Base-by-base conservation (phyloP, 2,113 vertebrate genomes). In the Bambusicola thoracicus region DNA sequence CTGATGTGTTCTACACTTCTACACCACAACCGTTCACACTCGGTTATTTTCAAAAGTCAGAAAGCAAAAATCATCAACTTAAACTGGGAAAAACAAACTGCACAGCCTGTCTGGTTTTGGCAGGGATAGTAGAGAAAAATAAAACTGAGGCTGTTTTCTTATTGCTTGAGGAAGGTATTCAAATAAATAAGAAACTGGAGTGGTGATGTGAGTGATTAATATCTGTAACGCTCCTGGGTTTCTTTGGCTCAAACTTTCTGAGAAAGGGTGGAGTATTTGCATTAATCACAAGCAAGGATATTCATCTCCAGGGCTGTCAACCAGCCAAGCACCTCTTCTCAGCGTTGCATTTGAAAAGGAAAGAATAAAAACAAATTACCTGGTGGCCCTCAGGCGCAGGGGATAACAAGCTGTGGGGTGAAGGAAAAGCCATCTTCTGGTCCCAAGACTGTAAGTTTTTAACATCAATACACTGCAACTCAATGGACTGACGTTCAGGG, bases 161-260 rank as follows among this genome's bases (percentile, higher is more conserved):
- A 34, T 58, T 91, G 48, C 85, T 58, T 61, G 48, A 69, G 68
- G 87, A 55, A 90, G 46, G 11, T 81, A 36, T 70, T 92, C 70
- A 96, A 83, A 65, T 89, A 91, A 94, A 79, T 87, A 70, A 92
- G 81, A 87, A 89, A 65, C 13, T 5, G 51, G 15, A 62, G 40
- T 51, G 59, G 17, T 61, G 79, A 70, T 95, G 61, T 1, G 1
- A 89, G 38, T 43, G 40, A 78, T 90, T 51, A 67, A 81, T 88
- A 36, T 88, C 90, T 92, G 78, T 84, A 58, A 78, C 68, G 56
- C 51, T 85, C 79, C 90, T 61, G 13, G 20, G 58, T 92, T 87
- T 90, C 80, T 90, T 86, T 81, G 68, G 56, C 90, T 78, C 12
- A 8, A 10, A 41, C 51, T 77, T 75, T 32, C 43, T 91, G 56